These are phyloP conservation scores for Fopius arisanus DNA, from an alignment of 1,140 invertebrate species.

Conservation along the genomic window DNA sequence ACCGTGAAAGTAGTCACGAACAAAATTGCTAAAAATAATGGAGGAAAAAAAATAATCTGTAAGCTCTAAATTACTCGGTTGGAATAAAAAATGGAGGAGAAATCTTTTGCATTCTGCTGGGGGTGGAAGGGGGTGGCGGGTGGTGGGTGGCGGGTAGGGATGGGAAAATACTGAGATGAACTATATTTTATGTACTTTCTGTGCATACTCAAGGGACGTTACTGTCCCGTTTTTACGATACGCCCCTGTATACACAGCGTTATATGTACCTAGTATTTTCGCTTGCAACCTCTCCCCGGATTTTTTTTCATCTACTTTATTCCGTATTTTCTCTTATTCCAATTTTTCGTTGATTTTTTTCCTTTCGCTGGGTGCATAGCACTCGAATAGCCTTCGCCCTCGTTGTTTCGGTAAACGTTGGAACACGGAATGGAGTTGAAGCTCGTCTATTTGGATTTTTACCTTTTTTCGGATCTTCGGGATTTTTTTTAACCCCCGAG, in stretches of 20 bases:
- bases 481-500: neutral
- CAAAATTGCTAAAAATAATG: neutral
- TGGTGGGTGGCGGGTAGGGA: neutral
- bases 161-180: constrained; percentile 16
- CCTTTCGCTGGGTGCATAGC: neutral
- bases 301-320: constrained; percentile 7
- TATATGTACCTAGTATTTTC: constrained; percentile 30
- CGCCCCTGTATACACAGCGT: constrained; percentile 26
- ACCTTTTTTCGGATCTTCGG: neutral
- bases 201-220: constrained; percentile 41
- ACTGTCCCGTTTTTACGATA: constrained; percentile 37
- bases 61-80: constrained; percentile 32
- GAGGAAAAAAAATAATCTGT: constrained; percentile 30
- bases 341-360: neutral
- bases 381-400: neutral
- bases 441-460: constrained; percentile 31
- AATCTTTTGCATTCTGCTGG: neutral
- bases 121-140: no score
- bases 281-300: constrained; percentile 17
- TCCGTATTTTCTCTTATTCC: constrained; percentile 4
- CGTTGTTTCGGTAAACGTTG: constrained; percentile 36
- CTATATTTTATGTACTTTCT: constrained; percentile 41
- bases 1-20: neutral
- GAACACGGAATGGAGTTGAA: constrained; percentile 31
- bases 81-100: constrained; percentile 28